Percentiles rank a stretch among this genome's conserved stretches.
These are phyloP conservation scores for Lutraria lutraria DNA, from an alignment of 2,888 invertebrate species.

Conservation along the genomic window DNA sequence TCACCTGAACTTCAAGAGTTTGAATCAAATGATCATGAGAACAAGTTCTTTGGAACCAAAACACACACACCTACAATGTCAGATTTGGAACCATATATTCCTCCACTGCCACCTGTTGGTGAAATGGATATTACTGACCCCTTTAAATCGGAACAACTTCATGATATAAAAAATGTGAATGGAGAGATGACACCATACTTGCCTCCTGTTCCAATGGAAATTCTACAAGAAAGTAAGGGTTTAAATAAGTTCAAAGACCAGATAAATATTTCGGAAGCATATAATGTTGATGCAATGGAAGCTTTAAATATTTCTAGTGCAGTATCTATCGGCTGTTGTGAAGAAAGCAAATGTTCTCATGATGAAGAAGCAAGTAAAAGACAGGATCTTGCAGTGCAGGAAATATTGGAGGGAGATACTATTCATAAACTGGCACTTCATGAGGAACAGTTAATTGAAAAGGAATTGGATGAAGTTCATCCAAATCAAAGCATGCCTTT, in stretches of 20 bases:
- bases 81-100: neutral
- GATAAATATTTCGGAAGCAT: neutral
- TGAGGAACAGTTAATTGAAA: neutral
- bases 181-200: slow-evolving; percentile 16
- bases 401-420: neutral
- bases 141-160: neutral
- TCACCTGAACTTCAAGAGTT: slow-evolving; percentile 37
- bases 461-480: neutral
- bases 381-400: neutral
- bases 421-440: neutral
- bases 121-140: neutral
- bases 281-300: neutral
- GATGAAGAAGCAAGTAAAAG: neutral
- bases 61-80: neutral
- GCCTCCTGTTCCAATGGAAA: slow-evolving; percentile 34
- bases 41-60: neutral
- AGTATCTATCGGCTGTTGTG: neutral
- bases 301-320: neutral
- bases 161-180: neutral
- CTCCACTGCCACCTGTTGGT: slow-evolving; percentile 19
- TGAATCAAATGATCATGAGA: neutral
- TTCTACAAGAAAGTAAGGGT: neutral
- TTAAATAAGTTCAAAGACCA: neutral
- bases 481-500: neutral
- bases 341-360: neutral